Conservation (phyloP, 2,113 vertebrate genomes). For the Austrofundulus limnaeus region DNA sequence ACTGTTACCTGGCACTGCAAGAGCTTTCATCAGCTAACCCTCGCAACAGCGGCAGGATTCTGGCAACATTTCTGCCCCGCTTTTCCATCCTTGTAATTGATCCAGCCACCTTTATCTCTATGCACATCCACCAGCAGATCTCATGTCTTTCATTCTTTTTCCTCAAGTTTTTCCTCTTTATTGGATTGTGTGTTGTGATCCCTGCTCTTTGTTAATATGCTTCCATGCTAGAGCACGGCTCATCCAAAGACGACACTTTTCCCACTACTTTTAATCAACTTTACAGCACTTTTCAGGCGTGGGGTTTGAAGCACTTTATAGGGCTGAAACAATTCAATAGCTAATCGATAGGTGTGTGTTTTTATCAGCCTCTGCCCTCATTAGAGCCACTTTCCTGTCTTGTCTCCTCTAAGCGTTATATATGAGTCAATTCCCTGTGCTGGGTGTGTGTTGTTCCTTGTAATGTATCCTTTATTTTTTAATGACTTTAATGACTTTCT, state of each 20-base stretch:
- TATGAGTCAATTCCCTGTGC: not conserved
- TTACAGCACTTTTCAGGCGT: not conserved
- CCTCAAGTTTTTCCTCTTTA: not conserved
- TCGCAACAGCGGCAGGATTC: slow-evolving; percentile 19
- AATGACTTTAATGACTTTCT: no score
- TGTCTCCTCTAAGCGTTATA: not conserved
- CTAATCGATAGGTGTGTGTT: not conserved
- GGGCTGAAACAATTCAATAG: not conserved
- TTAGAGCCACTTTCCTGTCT: not conserved
- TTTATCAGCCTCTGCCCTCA: slow-evolving; percentile 1
- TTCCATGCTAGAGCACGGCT: not conserved
- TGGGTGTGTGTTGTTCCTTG: not conserved
- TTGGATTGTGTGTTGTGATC: not conserved
- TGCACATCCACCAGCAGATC: not conserved
- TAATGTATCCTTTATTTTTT: not conserved
- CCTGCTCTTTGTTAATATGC: not conserved
- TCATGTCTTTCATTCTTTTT: not conserved
- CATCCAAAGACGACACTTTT: not conserved
- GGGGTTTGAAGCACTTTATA: not conserved
- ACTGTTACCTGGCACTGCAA: slow-evolving; percentile 26
- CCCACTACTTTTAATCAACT: not conserved
- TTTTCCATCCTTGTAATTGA: slow-evolving; percentile 12
- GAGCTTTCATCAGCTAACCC: slow-evolving; percentile 50
- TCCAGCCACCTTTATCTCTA: not conserved
- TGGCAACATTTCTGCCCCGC: slow-evolving; percentile 21